These are phyloP conservation scores for Tromatobia lineatoria DNA, from an alignment of 2,888 invertebrate genomes.

Conservation along the genomic window DNA sequence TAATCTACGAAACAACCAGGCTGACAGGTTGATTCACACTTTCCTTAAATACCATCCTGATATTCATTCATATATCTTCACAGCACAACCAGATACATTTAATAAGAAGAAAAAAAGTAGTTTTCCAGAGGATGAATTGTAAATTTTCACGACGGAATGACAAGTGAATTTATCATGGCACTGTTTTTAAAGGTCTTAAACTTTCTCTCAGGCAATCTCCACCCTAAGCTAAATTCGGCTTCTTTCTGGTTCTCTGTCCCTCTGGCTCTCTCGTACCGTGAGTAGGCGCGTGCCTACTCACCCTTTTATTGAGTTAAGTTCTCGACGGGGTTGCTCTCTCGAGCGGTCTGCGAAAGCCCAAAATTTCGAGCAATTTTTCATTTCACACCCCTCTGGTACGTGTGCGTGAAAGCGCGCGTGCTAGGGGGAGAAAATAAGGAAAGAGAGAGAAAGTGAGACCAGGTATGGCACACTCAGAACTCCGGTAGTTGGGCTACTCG, in stretches of 20 bases:
- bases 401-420: slow-evolving; percentile 56
- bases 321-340: slow-evolving; percentile 52
- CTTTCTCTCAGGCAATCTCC: slow-evolving; percentile 62
- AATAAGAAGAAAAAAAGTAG: slow-evolving; percentile 21
- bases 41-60: slow-evolving; percentile 5
- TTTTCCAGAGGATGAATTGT: slow-evolving; percentile 60
- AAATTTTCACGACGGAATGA: slow-evolving; percentile 59
- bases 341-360: slow-evolving; percentile 49
- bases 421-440: slow-evolving; percentile 39
- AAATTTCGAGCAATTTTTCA: slow-evolving; percentile 76
- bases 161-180: slow-evolving; percentile 65
- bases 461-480: slow-evolving; percentile 52
- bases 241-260: not conserved
- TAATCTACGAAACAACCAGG: slow-evolving; percentile 6
- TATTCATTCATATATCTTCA: slow-evolving; percentile 12
- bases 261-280: too few species aligned
- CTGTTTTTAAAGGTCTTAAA: slow-evolving; percentile 66
- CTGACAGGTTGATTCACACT: slow-evolving; percentile 2
- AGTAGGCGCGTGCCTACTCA: slow-evolving; percentile 49
- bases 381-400: slow-evolving; percentile 66
- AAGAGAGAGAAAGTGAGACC: slow-evolving; percentile 32
- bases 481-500: slow-evolving; percentile 12
- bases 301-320: slow-evolving; percentile 69
- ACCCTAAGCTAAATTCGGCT: slow-evolving; percentile 37
- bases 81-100: slow-evolving; percentile 14